Conservation (phyloP, 2,888 invertebrate genomes). For the Lithodes maja region DNA sequence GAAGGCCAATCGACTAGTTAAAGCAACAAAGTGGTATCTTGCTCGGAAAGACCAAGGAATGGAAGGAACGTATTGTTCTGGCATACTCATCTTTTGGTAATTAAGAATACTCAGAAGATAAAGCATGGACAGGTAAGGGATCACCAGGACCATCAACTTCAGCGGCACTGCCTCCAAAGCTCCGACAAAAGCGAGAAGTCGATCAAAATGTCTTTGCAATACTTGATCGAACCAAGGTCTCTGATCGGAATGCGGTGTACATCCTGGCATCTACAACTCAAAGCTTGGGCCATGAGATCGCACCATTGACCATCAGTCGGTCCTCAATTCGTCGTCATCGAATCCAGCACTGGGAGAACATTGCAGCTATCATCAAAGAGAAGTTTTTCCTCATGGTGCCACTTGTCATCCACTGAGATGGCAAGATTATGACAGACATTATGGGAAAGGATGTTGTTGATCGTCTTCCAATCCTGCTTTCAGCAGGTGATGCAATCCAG, state of each 20-base stretch:
- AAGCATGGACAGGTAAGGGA: background rate
- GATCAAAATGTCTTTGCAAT: slow-evolving; percentile 6
- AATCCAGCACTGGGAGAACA: background rate
- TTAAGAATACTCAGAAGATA: background rate
- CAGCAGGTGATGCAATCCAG: background rate
- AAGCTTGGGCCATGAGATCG: slow-evolving; percentile 18
- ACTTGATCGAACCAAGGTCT: slow-evolving; percentile 17
- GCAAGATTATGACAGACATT: background rate
- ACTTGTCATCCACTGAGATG: background rate
- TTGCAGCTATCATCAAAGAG: background rate
- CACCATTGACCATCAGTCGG: background rate
- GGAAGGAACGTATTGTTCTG: background rate
- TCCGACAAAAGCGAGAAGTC: background rate
- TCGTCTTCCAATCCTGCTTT: background rate
- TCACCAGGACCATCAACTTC: slow-evolving; percentile 10
- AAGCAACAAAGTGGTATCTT: background rate
- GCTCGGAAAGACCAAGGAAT: background rate
- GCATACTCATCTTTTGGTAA: background rate
- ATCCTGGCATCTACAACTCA: background rate
- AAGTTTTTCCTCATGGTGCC: background rate
- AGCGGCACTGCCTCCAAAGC: slow-evolving; percentile 16
- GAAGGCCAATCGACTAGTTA: background rate
- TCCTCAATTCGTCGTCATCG: background rate
- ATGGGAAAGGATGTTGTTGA: background rate
- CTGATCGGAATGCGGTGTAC: background rate